Conservation (phyloP, 2,888 invertebrate species). For the Leptinotarsa tumamoca region DNA sequence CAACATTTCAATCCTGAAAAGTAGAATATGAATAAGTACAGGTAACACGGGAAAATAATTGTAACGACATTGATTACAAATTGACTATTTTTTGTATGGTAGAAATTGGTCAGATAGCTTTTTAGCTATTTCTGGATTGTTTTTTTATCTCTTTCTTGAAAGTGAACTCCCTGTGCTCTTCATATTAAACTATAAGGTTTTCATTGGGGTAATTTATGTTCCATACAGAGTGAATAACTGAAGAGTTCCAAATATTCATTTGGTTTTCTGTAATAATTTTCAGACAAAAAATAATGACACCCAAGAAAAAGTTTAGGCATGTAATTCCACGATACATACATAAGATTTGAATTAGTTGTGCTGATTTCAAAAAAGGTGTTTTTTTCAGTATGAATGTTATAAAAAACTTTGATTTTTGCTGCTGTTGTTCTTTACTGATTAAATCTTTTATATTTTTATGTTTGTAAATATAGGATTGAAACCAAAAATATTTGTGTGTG, state of each 20-base stretch:
- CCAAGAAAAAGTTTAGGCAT: neutral
- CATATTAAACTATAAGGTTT: neutral
- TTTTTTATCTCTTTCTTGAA: too few species aligned
- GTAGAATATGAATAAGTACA: neutral
- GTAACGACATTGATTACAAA: neutral
- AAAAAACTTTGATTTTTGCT: neutral
- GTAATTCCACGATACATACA: too few species aligned
- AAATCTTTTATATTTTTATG: neutral
- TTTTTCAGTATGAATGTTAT: neutral
- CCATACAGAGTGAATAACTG: neutral
- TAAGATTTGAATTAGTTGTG: too few species aligned
- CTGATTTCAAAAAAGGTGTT: too few species aligned
- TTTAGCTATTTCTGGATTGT: too few species aligned
- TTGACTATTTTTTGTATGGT: neutral
- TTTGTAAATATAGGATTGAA: constrained; percentile 17
- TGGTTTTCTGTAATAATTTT: too few species aligned
- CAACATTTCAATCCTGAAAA: neutral
- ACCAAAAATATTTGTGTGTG: constrained; percentile 20
- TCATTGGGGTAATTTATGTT: neutral
- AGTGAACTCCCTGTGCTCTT: neutral
- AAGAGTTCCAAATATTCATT: neutral
- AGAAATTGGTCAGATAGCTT: too few species aligned
- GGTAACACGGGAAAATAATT: neutral
- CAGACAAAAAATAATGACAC: too few species aligned
- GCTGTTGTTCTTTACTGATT: constrained; percentile 7